phyloP scores from a whole-genome alignment of 1,140 invertebrate genomes.

The Microplitis demolitor region DNA sequence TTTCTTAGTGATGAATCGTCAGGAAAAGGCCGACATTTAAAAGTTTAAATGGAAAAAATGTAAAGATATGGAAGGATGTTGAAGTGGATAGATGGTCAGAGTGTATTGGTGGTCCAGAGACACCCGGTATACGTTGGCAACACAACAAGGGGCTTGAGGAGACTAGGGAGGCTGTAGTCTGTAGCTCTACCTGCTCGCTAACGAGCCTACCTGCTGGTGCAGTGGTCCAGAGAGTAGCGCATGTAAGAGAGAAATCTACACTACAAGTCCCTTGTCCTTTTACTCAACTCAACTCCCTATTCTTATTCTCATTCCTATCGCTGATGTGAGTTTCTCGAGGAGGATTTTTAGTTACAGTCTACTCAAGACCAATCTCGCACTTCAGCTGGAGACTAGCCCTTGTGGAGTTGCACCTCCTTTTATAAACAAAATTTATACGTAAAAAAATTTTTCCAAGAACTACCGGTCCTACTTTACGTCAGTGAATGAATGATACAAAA shows the following conservation, averaged over 20 bases:
- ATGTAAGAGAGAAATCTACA: background rate
- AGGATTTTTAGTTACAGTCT: slow-evolving; percentile 26
- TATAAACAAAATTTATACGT: slow-evolving; percentile 51
- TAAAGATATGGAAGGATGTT: background rate
- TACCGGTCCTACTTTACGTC: background rate
- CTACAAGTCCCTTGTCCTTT: slow-evolving; percentile 18
- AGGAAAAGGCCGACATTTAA: too few species aligned
- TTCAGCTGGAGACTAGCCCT: slow-evolving; percentile 5
- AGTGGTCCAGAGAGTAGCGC: slow-evolving; percentile 46
- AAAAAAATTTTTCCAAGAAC: slow-evolving; percentile 41
- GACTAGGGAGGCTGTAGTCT: background rate
- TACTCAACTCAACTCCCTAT: slow-evolving; percentile 17
- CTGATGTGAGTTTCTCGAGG: too few species aligned
- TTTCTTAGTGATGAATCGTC: background rate
- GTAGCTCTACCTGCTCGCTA: slow-evolving; percentile 55
- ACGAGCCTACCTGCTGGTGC: slow-evolving; percentile 60
- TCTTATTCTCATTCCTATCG: slow-evolving; percentile 13
- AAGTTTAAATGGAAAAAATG: background rate
- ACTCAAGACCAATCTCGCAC: slow-evolving; percentile 28
- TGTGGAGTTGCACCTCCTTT: slow-evolving; percentile 43
- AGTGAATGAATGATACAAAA: slow-evolving; percentile 11
- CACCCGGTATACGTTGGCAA: slow-evolving; percentile 50
- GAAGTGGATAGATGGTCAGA: background rate
- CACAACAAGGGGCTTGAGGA: background rate
- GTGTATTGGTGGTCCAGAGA: slow-evolving; percentile 7